A percentile compares a stretch with the other conserved stretches of the same genome.
Evolutionary conservation across 2,888 invertebrate genomes (phyloP).

Genomic region (Ctenicera cuprea): DNA sequence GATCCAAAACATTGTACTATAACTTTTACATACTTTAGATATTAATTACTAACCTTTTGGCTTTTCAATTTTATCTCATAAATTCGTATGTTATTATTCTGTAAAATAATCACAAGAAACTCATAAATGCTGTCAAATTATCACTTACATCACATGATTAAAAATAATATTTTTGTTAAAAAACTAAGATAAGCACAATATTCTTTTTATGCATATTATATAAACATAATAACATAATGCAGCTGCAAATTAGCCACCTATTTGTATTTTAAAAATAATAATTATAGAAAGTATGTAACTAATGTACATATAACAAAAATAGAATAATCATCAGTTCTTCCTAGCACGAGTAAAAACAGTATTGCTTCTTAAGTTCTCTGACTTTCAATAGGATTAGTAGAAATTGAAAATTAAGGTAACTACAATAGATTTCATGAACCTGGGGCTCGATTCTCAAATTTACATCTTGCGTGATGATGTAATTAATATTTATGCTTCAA

Average conservation of each 20-base stretch:
- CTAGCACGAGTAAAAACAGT: constrained; percentile 28
- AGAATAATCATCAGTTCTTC: constrained; percentile 36
- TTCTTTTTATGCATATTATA: constrained; percentile 25
- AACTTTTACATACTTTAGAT: neutral
- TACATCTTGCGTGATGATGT: neutral
- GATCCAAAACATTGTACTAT: constrained; percentile 14
- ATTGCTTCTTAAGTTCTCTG: constrained; percentile 30
- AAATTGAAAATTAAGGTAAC: constrained; percentile 33
- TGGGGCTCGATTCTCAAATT: constrained; percentile 26
- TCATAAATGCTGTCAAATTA: constrained; percentile 53
- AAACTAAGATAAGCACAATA: constrained; percentile 26
- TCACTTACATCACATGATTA: constrained; percentile 59
- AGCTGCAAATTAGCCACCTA: constrained; percentile 46
- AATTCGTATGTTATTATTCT: neutral
- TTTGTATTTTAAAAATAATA: constrained; percentile 30
- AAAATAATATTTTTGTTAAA: constrained; percentile 18
- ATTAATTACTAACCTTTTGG: constrained; percentile 1
- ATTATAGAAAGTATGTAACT: constrained; percentile 39
- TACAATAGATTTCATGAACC: constrained; percentile 33
- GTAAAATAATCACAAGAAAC: constrained; percentile 41
- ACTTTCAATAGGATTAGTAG: neutral
- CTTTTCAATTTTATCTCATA: neutral
- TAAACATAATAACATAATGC: constrained; percentile 35
- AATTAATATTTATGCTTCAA: neutral
- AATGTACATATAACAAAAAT: constrained; percentile 46